phyloP scores from a whole-genome alignment of 2,113 vertebrate species.

The Craseonycteris thonglongyai region DNA sequence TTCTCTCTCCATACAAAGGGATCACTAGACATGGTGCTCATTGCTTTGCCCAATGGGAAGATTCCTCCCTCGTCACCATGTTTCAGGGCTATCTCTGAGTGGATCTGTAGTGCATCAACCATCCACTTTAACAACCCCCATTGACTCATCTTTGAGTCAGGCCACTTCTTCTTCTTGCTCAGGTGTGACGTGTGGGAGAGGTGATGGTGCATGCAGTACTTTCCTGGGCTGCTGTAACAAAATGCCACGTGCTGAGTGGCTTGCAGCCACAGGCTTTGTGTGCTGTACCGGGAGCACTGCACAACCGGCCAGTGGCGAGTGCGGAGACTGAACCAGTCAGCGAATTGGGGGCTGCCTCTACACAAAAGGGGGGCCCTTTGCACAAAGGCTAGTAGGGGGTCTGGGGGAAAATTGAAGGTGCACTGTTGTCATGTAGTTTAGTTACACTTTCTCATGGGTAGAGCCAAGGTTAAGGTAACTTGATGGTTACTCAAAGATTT shows the following conservation, averaged over 20 bases:
- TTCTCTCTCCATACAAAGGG: not conserved
- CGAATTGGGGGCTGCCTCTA: no score
- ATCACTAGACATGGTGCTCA: not conserved
- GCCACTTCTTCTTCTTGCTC: not conserved
- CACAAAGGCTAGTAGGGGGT: not conserved
- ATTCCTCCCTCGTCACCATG: not conserved
- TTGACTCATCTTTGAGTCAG: not conserved
- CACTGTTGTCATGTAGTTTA: not conserved
- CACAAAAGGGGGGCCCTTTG: not conserved
- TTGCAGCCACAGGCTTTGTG: not conserved
- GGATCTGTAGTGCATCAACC: not conserved
- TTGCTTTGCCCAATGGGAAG: not conserved
- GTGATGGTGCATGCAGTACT: not conserved
- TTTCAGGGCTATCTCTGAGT: not conserved
- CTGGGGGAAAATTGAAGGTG: not conserved
- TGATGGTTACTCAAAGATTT: not conserved
- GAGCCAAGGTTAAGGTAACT: not conserved
- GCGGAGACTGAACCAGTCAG: not conserved
- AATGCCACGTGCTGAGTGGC: not conserved
- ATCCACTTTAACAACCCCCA: not conserved
- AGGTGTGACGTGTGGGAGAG: not conserved
- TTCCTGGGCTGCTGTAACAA: not conserved
- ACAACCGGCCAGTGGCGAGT: not conserved
- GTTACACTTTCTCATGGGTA: not conserved
- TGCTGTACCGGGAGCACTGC: no score